A percentile compares a stretch with the other conserved stretches of the same genome.
Evolutionary conservation across 1,140 invertebrate genomes (phyloP).

Genomic region (Hypothenemus hampei): DNA sequence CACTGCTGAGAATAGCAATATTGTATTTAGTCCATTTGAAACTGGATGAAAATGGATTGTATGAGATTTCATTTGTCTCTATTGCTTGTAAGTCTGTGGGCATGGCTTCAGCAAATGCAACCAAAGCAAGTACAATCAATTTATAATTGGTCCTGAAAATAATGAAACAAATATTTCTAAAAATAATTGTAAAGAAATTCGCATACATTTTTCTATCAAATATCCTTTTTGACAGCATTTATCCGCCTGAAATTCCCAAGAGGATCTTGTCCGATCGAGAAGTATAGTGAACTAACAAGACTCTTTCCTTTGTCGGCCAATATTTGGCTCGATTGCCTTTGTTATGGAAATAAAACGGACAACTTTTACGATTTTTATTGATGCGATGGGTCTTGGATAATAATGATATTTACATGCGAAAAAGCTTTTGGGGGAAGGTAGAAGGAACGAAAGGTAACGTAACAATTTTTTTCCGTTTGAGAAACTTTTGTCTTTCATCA

Average conservation of each 20-base stretch:
- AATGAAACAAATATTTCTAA: no score
- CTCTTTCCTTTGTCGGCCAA: constrained; percentile 17
- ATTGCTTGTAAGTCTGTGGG: neutral
- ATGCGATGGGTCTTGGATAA: neutral
- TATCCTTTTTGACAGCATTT: no score
- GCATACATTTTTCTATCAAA: no score
- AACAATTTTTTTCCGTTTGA: no score
- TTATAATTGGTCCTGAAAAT: no score
- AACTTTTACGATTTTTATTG: constrained; percentile 23
- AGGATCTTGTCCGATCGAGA: no score
- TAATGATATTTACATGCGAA: constrained; percentile 7
- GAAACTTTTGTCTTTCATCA: no score
- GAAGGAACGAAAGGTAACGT: no score
- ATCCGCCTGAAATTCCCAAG: no score
- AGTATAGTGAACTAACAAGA: constrained; percentile 12
- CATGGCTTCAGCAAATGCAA: neutral
- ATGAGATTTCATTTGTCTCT: neutral
- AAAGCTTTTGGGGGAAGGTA: no score
- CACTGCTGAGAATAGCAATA: constrained; percentile 7
- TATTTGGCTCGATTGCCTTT: constrained; percentile 17
- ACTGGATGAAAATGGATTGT: constrained; percentile 11
- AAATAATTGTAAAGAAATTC: no score
- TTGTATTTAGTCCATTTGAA: constrained; percentile 14
- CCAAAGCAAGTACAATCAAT: no score
- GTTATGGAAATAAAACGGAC: constrained; percentile 22